Evolutionary conservation across 1,140 invertebrate species (phyloP), one percentile per base, ranked within the genome.

Genomic region (Heliconius hermathena): DNA sequence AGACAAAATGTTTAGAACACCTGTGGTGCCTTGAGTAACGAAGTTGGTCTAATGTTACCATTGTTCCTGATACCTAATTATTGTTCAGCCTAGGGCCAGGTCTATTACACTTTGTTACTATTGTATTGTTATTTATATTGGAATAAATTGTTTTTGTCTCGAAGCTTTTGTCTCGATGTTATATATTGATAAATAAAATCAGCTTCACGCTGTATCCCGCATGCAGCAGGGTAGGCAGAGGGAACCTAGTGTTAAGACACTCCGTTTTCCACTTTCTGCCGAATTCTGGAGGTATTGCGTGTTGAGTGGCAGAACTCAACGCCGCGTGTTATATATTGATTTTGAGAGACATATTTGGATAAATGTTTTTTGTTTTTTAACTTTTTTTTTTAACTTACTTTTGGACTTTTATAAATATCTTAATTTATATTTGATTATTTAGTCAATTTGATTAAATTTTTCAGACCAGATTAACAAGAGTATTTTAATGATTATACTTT

Each of bases 1-100:
- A 29, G 26, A 66, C 60, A 66, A 20, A 57, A 66, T 29, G 60
- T 66, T 66, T 29, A 66, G 60, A 66, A 66, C 60, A 66, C 60
- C 60, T 66, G 60, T 66, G 60, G 60, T 29, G 22, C 4, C 60
- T 66, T 66, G 60, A 66, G 60, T 66, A 66, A 66, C 26, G 26
- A 66, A 66, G 22, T 66, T 29, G 22, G 26, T 16, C 60, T 66
- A 66, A 66, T 16, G 60, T 66, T 29, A 66, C 60, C 11, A 66
- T 66, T 66, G 60, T 66, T 66, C 60, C 60, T 66, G 22, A 66
- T 66, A 66, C 60, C 60, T 66, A 66, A 66, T 66, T 29, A 66
- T 36, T 22, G 60, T 66, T 29, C 9, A 26, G 60, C 60, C 60
- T 66, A 29, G 11, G 13, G 60, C 60, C 4, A 66, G n/a, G 60